Base-by-base conservation (phyloP, 2,888 invertebrate species). In the Troides helena region DNA sequence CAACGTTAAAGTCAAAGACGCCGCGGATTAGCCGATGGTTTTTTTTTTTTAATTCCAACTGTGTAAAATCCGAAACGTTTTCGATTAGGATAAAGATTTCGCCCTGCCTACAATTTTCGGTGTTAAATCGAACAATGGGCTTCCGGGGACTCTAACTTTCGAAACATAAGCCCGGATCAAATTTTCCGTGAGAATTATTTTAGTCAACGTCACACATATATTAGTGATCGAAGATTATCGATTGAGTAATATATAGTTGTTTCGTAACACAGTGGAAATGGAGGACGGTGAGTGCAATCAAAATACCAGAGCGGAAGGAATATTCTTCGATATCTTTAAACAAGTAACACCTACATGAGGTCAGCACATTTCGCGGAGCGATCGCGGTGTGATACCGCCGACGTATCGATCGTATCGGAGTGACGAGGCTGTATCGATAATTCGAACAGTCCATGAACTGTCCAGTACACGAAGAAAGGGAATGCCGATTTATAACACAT, bases 301-400 rank as follows among this genome's bases (percentile, higher is more conserved):
- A 82, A 82, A 84, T 80, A 78, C 80, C 70, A 63, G 66, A 66
- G 66, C 66, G 62, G 66, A 70, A 81, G 82, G 84, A 80, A 82
- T 85, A 84, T 83, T 85, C 80, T 77, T 21, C 80, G 80, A 81
- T 80, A 83, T 77, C 79, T 80, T 76, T 80, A 80, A 81, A 84
- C 82, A 82, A 83, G 80, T 84, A 83, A 89, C 89, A 90, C 89
- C 87, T 85, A 85, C 82, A 77, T 92, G 92, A 92, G 81, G 86
- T 90, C 89, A 90, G 91, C 92, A 88, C 80, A 85, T 88, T 88
- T 81, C 69, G 80, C 81, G 86, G 87, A 68, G 85, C 89, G 92
- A 91, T 92, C 90, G 89, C 90, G 85, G 85, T 87, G 82, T 89
- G 92, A 92, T 91, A 91, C 90, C 84, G 83, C 78, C 85, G 82